Evolutionary conservation across 2,797 vertebrate species (phyloP).

Genomic region (Hipposideros larvatus): DNA sequence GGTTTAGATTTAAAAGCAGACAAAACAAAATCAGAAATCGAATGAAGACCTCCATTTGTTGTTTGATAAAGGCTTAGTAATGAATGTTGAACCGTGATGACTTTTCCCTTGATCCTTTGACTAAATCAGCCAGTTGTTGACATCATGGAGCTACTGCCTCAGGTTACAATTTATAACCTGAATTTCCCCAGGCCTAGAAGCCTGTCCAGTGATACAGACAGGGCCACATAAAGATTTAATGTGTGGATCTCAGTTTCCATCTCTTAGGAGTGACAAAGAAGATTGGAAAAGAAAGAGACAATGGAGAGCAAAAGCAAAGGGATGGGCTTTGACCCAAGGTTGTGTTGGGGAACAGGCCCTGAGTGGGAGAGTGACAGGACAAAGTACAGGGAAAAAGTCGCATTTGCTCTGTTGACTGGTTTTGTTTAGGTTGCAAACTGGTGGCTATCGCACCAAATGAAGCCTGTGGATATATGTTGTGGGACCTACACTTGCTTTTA

Average conservation of each 20-base stretch:
- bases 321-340: background rate
- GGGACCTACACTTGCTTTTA: background rate
- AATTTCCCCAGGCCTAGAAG: constrained; percentile 53
- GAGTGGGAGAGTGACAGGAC: background rate
- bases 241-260: constrained; percentile 69
- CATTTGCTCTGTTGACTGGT: background rate
- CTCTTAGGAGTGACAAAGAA: background rate
- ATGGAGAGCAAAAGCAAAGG: constrained; percentile 30
- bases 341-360: background rate
- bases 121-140: constrained; percentile 50
- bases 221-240: constrained; percentile 74
- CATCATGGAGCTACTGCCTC: constrained; percentile 56
- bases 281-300: constrained; percentile 43
- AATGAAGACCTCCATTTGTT: background rate
- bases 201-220: background rate
- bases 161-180: constrained; percentile 58
- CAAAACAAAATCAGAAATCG: constrained; percentile 23
- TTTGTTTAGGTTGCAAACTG: background rate
- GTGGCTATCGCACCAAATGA: background rate
- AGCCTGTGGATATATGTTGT: constrained; percentile 7
- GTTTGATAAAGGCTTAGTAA: constrained; percentile 16
- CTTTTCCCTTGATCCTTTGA: constrained; percentile 11
- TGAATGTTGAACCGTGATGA: background rate
- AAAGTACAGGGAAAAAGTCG: background rate
- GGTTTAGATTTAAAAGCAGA: constrained; percentile 45